Base-by-base conservation (phyloP, 2,797 vertebrate species). In the Halcyon leucocephala region DNA sequence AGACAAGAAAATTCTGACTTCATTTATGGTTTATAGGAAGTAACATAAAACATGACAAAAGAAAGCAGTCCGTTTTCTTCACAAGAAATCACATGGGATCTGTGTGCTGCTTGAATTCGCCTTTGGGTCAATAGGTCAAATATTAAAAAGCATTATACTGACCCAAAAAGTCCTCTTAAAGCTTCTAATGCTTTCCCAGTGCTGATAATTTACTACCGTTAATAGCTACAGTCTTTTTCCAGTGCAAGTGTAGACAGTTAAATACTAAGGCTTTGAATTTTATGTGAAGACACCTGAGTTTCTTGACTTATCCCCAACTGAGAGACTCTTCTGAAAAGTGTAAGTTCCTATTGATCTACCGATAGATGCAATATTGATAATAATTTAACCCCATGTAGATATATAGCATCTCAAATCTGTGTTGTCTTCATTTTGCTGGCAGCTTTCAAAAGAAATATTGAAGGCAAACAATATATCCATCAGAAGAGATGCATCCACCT, bases 1-100 rank as follows among this genome's bases (percentile, higher is more conserved):
- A 93, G 86, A 88, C 91, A 91, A 95, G 86, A 95, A 92, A 86
- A 81, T 90, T 90, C 91, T 89, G 94, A 89, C 76, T 95, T 95
- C 89, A 71, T 95, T 96, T 97, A 85, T 95, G 65, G 78, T 90
- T 94, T 96, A 92, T 97, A 95, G 82, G 74, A 96, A 92, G 48
- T 52, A 92, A 93, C 54, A 26, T 89, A 91, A 97, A 97, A 93
- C 33, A 82, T 80, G 83, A 88, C 87, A 90, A 84, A 96, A 92
- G 42, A 92, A 86, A 92, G 64, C 4, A 3, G 96, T 96, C 26
- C 1, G 8, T 95, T 97, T 85, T 92, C 92, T 96, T 97, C 89
- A 54, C 57, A 83, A 73, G 85, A 39, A 79, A 62, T 95, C 95
- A 82, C 82, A 82, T 70, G 92, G 95, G 94, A 95, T 83, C 62